A percentile compares a stretch with the other conserved stretches of the same genome.
These are phyloP conservation scores for Aldabrachelys gigantea DNA, from an alignment of 2,113 vertebrate species.

Conservation along the genomic window DNA sequence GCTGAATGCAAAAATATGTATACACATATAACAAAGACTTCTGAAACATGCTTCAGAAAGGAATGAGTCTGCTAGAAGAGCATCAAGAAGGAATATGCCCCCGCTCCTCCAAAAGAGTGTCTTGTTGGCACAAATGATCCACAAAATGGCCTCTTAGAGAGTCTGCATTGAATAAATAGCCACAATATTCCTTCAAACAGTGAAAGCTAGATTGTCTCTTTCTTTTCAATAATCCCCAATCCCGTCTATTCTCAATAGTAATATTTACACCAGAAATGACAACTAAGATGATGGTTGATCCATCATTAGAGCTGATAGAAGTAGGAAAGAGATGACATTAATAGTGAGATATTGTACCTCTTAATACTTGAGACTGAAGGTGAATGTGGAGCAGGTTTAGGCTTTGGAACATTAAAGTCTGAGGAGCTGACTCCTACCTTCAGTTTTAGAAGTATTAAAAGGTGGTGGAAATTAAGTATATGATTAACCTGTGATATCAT, in stretches of 20 bases:
- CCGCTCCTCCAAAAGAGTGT: background rate
- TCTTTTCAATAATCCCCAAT: background rate
- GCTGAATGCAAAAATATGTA: background rate
- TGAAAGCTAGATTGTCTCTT: background rate
- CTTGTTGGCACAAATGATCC: background rate
- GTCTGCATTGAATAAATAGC: background rate
- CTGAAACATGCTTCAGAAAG: slow-evolving; percentile 17
- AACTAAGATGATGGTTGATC: background rate
- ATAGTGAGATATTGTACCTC: background rate
- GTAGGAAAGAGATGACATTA: background rate
- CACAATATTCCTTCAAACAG: background rate
- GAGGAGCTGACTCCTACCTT: background rate
- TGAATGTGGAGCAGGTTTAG: background rate
- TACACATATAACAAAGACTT: background rate
- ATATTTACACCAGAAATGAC: background rate
- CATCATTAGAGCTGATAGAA: background rate
- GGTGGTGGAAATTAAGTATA: fast-evolving
- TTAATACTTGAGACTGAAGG: background rate
- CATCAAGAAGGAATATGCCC: background rate
- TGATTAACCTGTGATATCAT: slow-evolving; percentile 49
- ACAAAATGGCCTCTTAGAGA: background rate
- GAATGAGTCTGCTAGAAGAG: background rate
- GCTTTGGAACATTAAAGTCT: background rate
- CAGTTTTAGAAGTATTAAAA: background rate
- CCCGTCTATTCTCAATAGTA: background rate